phyloP scores from a whole-genome alignment of 1,140 invertebrate genomes.

The Eciton burchellii region DNA sequence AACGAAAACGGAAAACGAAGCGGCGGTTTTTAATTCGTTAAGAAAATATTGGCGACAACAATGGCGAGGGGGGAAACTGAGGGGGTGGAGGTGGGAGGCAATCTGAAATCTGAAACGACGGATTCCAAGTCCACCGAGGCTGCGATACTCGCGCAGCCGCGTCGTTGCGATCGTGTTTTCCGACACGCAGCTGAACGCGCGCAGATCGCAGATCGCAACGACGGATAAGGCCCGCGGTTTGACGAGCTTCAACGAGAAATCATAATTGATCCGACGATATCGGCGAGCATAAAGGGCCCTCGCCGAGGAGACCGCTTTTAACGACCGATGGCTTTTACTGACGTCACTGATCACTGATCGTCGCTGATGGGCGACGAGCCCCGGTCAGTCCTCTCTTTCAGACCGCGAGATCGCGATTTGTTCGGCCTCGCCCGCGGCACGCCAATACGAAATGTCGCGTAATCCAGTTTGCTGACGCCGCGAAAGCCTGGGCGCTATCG shows the following conservation, averaged over 20 bases:
- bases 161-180: conserved; percentile 21
- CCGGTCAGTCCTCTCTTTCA: too few relatives aligned
- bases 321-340: conserved; percentile 44
- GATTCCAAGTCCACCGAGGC: not conserved
- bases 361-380: too few relatives aligned
- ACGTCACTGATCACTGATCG: not conserved
- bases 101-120: not conserved
- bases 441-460: conserved; percentile 1
- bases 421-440: conserved; percentile 3
- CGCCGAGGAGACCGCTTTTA: conserved; percentile 5
- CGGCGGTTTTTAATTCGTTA: too few relatives aligned
- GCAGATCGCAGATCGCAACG: conserved; percentile 30
- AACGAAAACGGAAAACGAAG: too few relatives aligned
- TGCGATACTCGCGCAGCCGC: not conserved
- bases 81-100: too few relatives aligned
- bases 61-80: not conserved
- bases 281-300: not conserved
- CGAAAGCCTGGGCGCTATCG: not conserved
- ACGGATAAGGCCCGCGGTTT: conserved; percentile 10
- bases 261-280: conserved; percentile 41
- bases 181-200: not conserved
- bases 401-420: not conserved
- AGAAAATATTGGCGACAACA: too few relatives aligned
- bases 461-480: not conserved
- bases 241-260: conserved; percentile 51